phyloP scores from a whole-genome alignment of 2,797 vertebrate species.

The Meriones psammophilus region DNA sequence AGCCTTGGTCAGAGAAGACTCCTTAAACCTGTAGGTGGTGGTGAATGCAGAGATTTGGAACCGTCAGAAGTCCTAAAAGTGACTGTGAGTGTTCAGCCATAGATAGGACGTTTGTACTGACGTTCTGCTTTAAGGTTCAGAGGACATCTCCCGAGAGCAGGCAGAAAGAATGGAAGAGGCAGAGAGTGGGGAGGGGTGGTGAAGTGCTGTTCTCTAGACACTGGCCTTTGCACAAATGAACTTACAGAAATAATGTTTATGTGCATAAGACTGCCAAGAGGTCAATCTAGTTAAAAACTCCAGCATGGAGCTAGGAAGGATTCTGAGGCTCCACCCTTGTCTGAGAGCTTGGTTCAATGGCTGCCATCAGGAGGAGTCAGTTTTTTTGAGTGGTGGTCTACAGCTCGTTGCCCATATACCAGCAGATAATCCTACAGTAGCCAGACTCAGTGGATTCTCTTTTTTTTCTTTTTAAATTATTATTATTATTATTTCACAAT shows the following conservation, averaged over 20 bases:
- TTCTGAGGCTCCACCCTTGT: too few relatives aligned
- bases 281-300: background rate
- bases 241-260: background rate
- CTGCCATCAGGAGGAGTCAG: background rate
- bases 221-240: background rate
- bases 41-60: background rate
- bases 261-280: background rate
- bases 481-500: too few relatives aligned
- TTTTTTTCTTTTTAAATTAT: too few relatives aligned
- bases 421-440: background rate
- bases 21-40: background rate
- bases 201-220: background rate
- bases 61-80: background rate
- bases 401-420: too few relatives aligned
- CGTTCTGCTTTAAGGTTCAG: background rate
- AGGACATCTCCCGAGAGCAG: background rate
- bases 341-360: background rate
- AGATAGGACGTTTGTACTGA: background rate
- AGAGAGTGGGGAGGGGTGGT: background rate
- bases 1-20: background rate
- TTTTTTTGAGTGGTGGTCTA: background rate
- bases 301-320: fast-evolving
- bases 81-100: too few relatives aligned
- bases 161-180: background rate
- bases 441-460: background rate